Evolutionary conservation across 2,888 invertebrate species (phyloP).

Genomic region (Agrotis ipsilon): DNA sequence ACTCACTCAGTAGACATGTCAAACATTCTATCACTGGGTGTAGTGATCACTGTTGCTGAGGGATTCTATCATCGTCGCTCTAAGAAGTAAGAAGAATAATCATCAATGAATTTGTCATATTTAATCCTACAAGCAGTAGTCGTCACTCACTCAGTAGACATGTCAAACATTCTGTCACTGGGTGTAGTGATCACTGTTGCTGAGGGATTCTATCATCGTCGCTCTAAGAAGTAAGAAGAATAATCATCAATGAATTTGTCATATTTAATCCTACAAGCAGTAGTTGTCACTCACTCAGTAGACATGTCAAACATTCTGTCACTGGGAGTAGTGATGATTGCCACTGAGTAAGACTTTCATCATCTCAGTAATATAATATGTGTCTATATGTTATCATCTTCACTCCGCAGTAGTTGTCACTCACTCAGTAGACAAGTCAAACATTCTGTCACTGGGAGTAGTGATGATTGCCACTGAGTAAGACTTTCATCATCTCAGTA

Average conservation of each 20-base stretch:
- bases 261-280: neutral
- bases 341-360: neutral
- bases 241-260: neutral
- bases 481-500: too few relatives aligned
- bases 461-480: too few relatives aligned
- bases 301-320: slow-evolving; percentile 26
- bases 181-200: slow-evolving; percentile 35
- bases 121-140: too few relatives aligned
- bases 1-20: slow-evolving; percentile 46
- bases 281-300: slow-evolving; percentile 36
- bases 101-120: too few relatives aligned
- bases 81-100: too few relatives aligned
- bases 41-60: too few relatives aligned
- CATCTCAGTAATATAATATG: too few relatives aligned
- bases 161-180: slow-evolving; percentile 38
- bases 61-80: too few relatives aligned
- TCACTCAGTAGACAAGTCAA: slow-evolving; percentile 44
- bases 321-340: slow-evolving; percentile 1
- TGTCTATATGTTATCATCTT: too few relatives aligned
- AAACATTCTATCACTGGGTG: too few relatives aligned
- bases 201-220: neutral
- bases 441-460: neutral
- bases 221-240: neutral
- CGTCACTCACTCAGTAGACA: too few relatives aligned
- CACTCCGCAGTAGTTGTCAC: slow-evolving; percentile 1